A percentile compares a stretch with the other conserved stretches of the same genome.
phyloP scores from a whole-genome alignment of 2,888 invertebrate species.

The Sinelater perroti region DNA sequence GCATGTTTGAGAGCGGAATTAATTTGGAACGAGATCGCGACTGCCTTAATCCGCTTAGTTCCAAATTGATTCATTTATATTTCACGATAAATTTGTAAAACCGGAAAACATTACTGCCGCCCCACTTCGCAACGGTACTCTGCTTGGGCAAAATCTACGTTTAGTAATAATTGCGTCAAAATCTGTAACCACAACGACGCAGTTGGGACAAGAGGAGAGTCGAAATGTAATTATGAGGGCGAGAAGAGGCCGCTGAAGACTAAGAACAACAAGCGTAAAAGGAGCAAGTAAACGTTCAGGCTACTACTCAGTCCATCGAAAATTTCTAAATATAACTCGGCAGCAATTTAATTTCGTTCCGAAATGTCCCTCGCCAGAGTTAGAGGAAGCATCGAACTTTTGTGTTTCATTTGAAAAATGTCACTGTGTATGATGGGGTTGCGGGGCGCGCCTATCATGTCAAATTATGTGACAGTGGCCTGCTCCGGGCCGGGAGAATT shows the following conservation, averaged over 20 bases:
- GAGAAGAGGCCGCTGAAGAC: conserved; percentile 3
- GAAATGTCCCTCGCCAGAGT: conserved; percentile 21
- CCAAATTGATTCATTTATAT: conserved; percentile 38
- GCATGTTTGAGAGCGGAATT: conserved; percentile 19
- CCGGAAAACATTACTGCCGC: conserved; percentile 15
- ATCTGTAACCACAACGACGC: conserved; percentile 7
- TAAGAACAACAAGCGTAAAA: conserved; percentile 3
- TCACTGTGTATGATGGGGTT: conserved; percentile 24
- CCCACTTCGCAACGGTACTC: conserved; percentile 15
- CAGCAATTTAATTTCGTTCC: conserved; percentile 26
- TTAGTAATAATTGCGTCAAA: conserved; percentile 12
- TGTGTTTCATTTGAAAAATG: conserved; percentile 24
- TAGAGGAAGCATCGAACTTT: conserved; percentile 26
- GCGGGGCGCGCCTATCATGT: conserved; percentile 43
- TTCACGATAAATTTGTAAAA: conserved; percentile 14
- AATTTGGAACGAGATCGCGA: conserved; percentile 20
- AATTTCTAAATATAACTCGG: conserved; percentile 18
- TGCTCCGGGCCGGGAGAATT: conserved; percentile 33
- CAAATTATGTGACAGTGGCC: conserved; percentile 46
- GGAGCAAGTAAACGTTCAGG: not conserved
- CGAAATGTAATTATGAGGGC: conserved; percentile 1
- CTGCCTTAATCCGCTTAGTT: conserved; percentile 9
- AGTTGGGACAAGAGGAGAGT: conserved; percentile 5
- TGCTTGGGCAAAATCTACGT: conserved; percentile 6
- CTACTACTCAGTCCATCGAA: conserved; percentile 1